Base-by-base conservation (phyloP, 1,140 invertebrate genomes). In the honey bee (Apis mellifera) region DNA sequence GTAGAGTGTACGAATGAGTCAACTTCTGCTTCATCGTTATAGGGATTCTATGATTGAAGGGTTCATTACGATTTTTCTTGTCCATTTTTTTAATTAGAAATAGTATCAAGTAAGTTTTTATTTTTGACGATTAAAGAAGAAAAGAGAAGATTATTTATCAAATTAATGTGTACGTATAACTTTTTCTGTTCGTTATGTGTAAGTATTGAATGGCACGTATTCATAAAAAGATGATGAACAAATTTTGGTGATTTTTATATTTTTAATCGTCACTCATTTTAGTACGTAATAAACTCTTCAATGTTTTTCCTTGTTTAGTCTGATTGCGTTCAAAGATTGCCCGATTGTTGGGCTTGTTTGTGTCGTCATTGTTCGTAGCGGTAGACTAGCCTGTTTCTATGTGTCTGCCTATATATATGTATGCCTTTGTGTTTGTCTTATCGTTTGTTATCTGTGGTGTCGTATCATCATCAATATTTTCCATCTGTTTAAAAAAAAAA, bases 301-400 rank as follows among this genome's bases (percentile, higher is more conserved):
- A 83, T 82, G 32, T 83, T 66, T 42, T 83, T 21, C 55, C 55
- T 62, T 76, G 59, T 79, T 64, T 79, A 48, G 15, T 82, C 52
- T 80, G 68, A 59, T 85, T 86, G 70, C 72, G 62, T 82, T 60
- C 42, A 60, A 65, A 54, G 78, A 78, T 78, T 89, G 78, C 70
- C 86, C 86, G 76, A 83, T 70, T 77, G 84, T 88, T 74, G 76
- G 84, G 86, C 82, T 84, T 91, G 86, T 86, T 84, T 86, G 84
- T 90, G 88, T 91, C 90, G 84, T 91, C 89, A 84, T 90, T 90
- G 89, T 92, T 83, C 83, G 86, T 90, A 91, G 87, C 85, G 81
- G 85, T 92, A 91, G 88, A 90, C 85, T 86, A 90, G 89, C 88
- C 84, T 91, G 86, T 89, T 59, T 88, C 72, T 90, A n/a, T 90